phyloP scores from a whole-genome alignment of 2,797 vertebrate genomes.

The Apogon talboti region DNA sequence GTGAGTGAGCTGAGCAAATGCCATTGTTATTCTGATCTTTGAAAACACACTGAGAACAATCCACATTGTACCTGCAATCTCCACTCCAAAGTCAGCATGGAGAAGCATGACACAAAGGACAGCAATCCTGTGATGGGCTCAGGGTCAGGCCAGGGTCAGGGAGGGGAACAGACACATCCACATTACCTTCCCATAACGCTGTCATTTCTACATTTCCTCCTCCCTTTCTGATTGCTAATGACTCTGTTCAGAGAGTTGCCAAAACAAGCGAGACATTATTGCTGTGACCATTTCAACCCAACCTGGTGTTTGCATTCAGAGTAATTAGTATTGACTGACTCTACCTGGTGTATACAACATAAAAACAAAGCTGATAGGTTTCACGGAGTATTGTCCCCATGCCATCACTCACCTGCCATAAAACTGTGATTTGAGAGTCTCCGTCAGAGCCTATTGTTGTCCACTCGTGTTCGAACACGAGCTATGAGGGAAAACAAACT shows the following conservation, averaged over 20 bases:
- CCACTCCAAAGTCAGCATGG: constrained; percentile 89
- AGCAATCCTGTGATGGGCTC: constrained; percentile 81
- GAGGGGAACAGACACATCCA: constrained; percentile 53
- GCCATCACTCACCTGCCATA: constrained; percentile 75
- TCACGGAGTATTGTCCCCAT: constrained; percentile 50
- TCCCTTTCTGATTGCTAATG: constrained; percentile 53
- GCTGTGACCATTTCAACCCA: constrained; percentile 62
- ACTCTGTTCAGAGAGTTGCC: constrained; percentile 51
- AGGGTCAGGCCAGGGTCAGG: constrained; percentile 86
- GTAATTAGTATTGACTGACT: constrained; percentile 74
- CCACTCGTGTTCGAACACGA: constrained; percentile 72
- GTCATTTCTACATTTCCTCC: constrained; percentile 65
- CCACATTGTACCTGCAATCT: constrained; percentile 91
- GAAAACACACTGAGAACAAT: constrained; percentile 90
- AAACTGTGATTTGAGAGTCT: constrained; percentile 74
- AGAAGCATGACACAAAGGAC: constrained; percentile 83
- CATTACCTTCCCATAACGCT: constrained; percentile 38
- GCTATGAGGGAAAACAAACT: constrained; percentile 76
- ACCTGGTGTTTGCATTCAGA: constrained; percentile 68
- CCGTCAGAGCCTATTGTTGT: constrained; percentile 72
- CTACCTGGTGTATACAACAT: constrained; percentile 66
- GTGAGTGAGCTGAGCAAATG: constrained; percentile 85
- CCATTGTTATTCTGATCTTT: constrained; percentile 87
- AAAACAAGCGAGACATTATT: constrained; percentile 57
- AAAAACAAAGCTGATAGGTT: constrained; percentile 71